A percentile compares a stretch with the other conserved stretches of the same genome.
Evolutionary conservation across 2,113 vertebrate species (phyloP).

Genomic region (Dicaeum eximium): DNA sequence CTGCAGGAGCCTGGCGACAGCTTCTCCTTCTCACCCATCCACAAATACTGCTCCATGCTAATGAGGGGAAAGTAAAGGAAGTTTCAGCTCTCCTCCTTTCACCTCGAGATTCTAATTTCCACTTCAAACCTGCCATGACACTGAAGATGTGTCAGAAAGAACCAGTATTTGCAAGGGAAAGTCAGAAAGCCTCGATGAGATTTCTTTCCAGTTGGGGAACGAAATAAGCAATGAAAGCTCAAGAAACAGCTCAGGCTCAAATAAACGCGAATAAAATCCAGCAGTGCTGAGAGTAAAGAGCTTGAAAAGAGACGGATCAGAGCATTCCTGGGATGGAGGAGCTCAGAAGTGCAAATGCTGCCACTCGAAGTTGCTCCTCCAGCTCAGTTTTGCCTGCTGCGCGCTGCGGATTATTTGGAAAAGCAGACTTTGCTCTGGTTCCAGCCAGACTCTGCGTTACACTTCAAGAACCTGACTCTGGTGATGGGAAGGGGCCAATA

Average conservation of each 20-base stretch:
- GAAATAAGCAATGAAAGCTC: background rate
- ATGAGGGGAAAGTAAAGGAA: background rate
- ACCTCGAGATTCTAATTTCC: background rate
- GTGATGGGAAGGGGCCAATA: background rate
- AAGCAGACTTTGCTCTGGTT: background rate
- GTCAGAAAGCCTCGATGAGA: background rate
- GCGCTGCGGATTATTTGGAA: background rate
- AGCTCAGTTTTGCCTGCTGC: fast-evolving
- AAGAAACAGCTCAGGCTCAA: background rate
- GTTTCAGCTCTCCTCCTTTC: background rate
- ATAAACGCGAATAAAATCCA: fast-evolving
- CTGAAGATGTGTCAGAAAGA: background rate
- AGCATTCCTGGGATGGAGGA: background rate
- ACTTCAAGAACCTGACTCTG: background rate
- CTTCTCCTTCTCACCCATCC: background rate
- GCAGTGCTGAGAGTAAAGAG: background rate
- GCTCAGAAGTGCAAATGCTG: background rate
- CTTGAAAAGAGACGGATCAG: background rate
- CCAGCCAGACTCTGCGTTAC: background rate
- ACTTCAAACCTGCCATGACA: background rate
- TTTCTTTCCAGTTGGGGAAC: background rate
- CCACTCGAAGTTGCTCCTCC: background rate
- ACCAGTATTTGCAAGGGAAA: background rate
- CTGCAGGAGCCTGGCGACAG: background rate
- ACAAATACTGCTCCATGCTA: background rate